A percentile compares a stretch with the other conserved stretches of the same genome.
These are phyloP conservation scores for Cydia fagiglandana DNA, from an alignment of 1,140 invertebrate species.

Conservation along the genomic window DNA sequence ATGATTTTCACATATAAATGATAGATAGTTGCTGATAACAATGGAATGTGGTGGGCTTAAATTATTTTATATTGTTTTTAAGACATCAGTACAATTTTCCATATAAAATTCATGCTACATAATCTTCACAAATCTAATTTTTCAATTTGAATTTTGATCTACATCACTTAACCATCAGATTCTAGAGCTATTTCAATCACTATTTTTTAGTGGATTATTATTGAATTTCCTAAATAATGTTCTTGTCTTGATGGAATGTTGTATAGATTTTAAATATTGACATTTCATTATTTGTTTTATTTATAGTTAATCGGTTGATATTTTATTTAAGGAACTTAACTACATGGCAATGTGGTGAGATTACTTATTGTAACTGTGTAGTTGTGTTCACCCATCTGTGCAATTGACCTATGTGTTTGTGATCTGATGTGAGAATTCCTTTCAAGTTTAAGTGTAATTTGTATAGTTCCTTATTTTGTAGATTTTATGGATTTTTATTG, in stretches of 20 bases:
- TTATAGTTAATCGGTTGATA: slow-evolving; percentile 73
- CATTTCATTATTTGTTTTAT: slow-evolving; percentile 73
- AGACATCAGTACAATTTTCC: slow-evolving; percentile 55
- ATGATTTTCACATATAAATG: slow-evolving; percentile 35
- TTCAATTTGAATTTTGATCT: slow-evolving; percentile 51
- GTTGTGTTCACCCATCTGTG: slow-evolving; percentile 63
- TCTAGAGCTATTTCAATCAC: slow-evolving; percentile 53
- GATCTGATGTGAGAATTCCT: slow-evolving; percentile 73
- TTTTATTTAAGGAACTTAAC: slow-evolving; percentile 67
- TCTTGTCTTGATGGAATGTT: slow-evolving; percentile 57
- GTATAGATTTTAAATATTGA: slow-evolving; percentile 68
- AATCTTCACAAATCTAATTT: slow-evolving; percentile 45
- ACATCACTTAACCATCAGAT: slow-evolving; percentile 54
- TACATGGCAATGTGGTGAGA: slow-evolving; percentile 69
- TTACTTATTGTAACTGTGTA: slow-evolving; percentile 70
- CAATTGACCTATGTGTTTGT: slow-evolving; percentile 72
- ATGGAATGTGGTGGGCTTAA: slow-evolving; percentile 61
- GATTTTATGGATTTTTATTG: slow-evolving; percentile 54
- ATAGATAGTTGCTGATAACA: slow-evolving; percentile 58
- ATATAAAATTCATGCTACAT: slow-evolving; percentile 48
- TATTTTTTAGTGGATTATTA: slow-evolving; percentile 54
- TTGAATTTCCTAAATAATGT: slow-evolving; percentile 50
- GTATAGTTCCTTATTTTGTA: slow-evolving; percentile 77
- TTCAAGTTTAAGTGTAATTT: slow-evolving; percentile 70
- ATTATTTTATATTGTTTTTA: slow-evolving; percentile 65